Conservation (phyloP, 1,140 invertebrate species). For the Babylonia areolata region DNA sequence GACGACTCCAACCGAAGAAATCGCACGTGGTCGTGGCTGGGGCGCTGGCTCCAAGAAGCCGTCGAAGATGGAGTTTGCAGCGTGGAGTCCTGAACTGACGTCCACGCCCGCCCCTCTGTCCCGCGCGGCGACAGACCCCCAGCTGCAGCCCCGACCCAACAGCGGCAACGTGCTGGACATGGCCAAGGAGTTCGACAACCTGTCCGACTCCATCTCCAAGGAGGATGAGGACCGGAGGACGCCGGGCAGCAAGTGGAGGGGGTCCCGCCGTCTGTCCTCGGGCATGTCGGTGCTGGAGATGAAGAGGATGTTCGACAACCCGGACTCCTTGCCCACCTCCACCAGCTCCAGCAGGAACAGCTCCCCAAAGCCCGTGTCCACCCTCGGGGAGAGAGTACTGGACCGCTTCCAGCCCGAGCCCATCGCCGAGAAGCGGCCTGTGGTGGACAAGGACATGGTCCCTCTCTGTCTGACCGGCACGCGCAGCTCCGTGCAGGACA, state of each 20-base stretch:
- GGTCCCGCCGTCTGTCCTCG: conserved; percentile 3
- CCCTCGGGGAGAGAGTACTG: not conserved
- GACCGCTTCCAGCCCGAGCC: not conserved
- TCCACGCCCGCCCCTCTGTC: not conserved
- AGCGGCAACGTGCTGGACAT: not conserved
- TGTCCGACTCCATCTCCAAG: conserved; percentile 6
- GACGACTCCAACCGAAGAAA: conserved; percentile 3
- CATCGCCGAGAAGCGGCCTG: not conserved
- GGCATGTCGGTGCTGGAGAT: conserved; percentile 19
- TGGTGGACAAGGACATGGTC: conserved; percentile 19
- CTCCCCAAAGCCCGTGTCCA: not conserved
- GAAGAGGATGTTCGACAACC: conserved; percentile 22
- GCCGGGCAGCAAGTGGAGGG: not conserved
- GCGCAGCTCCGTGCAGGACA: conserved; percentile 23
- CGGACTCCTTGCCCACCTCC: conserved; percentile 4
- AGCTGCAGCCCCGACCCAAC: not conserved
- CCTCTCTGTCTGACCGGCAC: not conserved
- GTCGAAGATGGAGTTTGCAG: not conserved
- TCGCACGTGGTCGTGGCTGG: not conserved
- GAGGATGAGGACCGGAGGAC: not conserved
- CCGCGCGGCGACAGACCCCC: not conserved
- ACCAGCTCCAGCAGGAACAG: not conserved
- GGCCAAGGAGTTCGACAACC: conserved; percentile 13
- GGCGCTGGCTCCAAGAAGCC: not conserved
- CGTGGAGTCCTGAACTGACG: conserved; percentile 7